These are phyloP conservation scores for Auanema sp. DNA, from an alignment of 2,888 invertebrate species.

Conservation along the genomic window DNA sequence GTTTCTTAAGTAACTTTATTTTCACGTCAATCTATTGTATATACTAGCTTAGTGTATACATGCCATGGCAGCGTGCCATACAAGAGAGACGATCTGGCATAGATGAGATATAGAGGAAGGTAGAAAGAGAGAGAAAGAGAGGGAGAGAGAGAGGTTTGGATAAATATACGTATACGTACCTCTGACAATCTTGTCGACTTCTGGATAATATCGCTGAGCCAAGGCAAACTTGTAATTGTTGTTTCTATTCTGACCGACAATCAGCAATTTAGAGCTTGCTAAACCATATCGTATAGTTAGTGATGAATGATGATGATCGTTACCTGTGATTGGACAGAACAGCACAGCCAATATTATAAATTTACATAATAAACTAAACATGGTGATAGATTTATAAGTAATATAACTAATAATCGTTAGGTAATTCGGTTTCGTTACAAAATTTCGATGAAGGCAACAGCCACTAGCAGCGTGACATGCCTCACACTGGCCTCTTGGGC, in stretches of 20 bases:
- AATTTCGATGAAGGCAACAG: constrained; percentile 4
- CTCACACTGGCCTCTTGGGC: constrained; percentile 19
- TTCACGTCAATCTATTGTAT: neutral
- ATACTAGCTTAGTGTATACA: neutral
- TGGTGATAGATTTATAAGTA: neutral
- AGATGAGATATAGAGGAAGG: neutral
- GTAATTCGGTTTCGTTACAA: neutral
- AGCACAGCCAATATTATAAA: constrained; percentile 3
- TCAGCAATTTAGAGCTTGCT: constrained; percentile 26
- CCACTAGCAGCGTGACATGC: constrained; percentile 24
- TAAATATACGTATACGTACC: constrained; percentile 6
- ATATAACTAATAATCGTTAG: constrained; percentile 1
- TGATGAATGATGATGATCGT: neutral
- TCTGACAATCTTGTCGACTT: constrained; percentile 7
- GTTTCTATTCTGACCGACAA: constrained; percentile 18
- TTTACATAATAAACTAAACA: constrained; percentile 2
- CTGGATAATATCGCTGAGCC: constrained; percentile 15
- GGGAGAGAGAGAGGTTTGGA: no score
- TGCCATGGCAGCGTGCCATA: no score
- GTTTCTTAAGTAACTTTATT: neutral
- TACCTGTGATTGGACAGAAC: constrained; percentile 19
- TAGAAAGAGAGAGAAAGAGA: neutral
- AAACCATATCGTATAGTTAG: constrained; percentile 8
- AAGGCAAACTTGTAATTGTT: constrained; percentile 20
- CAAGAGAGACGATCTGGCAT: neutral